phyloP scores from a whole-genome alignment of 2,888 invertebrate species.

The Andricus quercusramuli region DNA sequence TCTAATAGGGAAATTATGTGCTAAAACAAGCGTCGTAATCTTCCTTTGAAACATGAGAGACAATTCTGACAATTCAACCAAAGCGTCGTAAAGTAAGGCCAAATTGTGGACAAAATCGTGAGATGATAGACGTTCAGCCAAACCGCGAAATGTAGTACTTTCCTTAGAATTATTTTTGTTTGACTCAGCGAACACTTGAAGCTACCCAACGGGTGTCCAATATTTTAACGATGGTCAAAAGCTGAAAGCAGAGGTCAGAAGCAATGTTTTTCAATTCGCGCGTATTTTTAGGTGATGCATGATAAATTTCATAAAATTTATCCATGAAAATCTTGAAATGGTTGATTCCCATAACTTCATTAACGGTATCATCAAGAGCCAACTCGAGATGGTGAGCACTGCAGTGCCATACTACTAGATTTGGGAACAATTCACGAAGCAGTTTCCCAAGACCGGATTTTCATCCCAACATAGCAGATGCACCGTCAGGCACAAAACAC shows the following conservation, averaged over 20 bases:
- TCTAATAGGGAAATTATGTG: not conserved
- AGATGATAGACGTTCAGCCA: too few species aligned
- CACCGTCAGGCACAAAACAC: too few species aligned
- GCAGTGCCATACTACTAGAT: too few species aligned
- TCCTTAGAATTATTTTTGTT: too few species aligned
- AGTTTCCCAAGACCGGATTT: not conserved
- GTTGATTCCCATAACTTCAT: not conserved
- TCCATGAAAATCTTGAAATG: slow-evolving; percentile 1
- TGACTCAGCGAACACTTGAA: not conserved
- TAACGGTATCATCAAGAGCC: too few species aligned
- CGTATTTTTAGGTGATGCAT: not conserved
- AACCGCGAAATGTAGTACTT: not conserved
- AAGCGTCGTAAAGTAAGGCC: not conserved
- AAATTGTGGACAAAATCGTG: not conserved
- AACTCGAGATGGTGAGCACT: too few species aligned
- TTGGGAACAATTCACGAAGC: not conserved
- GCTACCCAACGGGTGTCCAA: not conserved
- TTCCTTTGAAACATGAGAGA: not conserved
- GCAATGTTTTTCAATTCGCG: not conserved
- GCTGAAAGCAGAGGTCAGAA: not conserved
- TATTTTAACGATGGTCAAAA: not conserved
- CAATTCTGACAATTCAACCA: not conserved
- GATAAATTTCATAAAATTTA: not conserved
- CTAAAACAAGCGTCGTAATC: not conserved
- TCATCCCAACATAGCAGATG: not conserved